Evolutionary conservation across 2,113 vertebrate species (phyloP).

Genomic region (Pelecanoides urinatrix): DNA sequence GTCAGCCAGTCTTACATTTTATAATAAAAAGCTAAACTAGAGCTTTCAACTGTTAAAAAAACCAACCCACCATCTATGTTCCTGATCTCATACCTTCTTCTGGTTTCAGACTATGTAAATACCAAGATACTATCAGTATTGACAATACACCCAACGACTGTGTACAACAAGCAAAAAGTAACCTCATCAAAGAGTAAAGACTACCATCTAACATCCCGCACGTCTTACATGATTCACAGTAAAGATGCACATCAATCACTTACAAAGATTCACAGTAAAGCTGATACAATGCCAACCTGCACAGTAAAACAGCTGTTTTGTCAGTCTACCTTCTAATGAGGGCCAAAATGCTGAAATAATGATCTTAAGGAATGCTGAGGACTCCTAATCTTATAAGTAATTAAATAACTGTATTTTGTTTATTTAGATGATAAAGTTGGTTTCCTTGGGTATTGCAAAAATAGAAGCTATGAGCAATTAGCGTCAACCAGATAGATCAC

Average conservation of each 20-base stretch:
- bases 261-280: neutral
- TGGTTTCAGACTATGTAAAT: neutral
- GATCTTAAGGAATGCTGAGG: neutral
- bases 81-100: neutral
- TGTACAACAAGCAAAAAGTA: neutral
- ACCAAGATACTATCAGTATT: neutral
- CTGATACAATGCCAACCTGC: neutral
- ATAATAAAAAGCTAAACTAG: neutral
- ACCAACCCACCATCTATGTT: neutral
- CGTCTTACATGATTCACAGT: neutral
- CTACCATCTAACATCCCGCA: neutral
- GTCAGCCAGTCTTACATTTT: neutral
- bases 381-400: neutral
- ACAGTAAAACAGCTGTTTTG: neutral
- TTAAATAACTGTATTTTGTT: too few species aligned
- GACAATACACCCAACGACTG: neutral
- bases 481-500: neutral
- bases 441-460: neutral
- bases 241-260: too few species aligned
- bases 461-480: neutral
- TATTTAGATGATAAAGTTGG: neutral
- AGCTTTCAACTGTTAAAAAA: neutral
- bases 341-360: neutral
- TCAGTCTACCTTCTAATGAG: neutral
- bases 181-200: neutral